Base-by-base conservation (phyloP, 2,113 vertebrate genomes). In the Megaceryle maxima region DNA sequence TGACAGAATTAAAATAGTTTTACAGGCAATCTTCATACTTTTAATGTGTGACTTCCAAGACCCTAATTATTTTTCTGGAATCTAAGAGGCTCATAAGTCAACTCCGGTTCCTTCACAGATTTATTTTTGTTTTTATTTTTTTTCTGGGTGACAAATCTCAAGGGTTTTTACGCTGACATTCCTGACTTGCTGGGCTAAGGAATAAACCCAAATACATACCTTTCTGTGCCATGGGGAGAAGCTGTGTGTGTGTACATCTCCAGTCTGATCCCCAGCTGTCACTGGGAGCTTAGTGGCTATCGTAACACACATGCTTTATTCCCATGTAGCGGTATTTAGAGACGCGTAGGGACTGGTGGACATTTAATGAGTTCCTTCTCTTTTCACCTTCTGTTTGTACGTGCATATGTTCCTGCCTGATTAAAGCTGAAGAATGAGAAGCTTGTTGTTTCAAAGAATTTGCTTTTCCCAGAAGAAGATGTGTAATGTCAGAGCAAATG, bases 371-470 rank as follows among this genome's bases (percentile, higher is more conserved):
- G 72, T 39, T 28, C 35, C 81, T 73, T 92, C 41, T 88, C 44
- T 76, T 67, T 28, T 87, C 33, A 62, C 80, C 87, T 72, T 39
- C 24, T 64, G 37, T 83, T 90, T 50, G n/a, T 92, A 66, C 1
- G 1, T 80, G 72, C 33, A 9, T 31, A 13, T 82, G 51, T 67
- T 87, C 78, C 91, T 91, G 80, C 53, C 85, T 76, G 66, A 76
- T 87, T 83, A 67, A 92, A 94, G 62, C 75, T 91, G 86, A 87
- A 83, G 94, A 86, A 59, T 16, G 62, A 78, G 88, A 82, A 48
- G 68, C 39, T 91, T 91, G 73, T 94, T 91, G 83, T 87, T 96
- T 84, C 84, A 94, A 94, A 89, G 91, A 82, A 96, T 96, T 96
- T 69, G 62, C 87, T 96, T 96, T 96, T 85, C 87, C 83, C 84